Evolutionary conservation across 1,140 invertebrate species (phyloP).

Genomic region (Diachasmimorpha longicaudata): DNA sequence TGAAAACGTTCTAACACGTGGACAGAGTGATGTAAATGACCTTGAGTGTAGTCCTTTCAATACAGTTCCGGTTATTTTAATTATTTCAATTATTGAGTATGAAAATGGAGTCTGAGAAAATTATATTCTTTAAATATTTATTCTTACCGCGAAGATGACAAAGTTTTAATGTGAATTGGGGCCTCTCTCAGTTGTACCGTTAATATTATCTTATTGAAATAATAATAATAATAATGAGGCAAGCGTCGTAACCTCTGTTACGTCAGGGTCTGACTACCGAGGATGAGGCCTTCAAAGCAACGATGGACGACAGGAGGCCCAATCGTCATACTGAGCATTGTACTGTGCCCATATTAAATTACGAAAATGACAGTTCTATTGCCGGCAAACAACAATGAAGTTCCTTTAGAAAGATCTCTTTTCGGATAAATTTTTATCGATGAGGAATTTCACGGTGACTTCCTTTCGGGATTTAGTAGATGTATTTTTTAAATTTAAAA

Average conservation of each 20-base stretch:
- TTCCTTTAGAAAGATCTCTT: background rate
- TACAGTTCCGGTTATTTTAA: background rate
- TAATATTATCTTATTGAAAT: background rate
- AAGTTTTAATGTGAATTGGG: no score
- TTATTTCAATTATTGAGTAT: background rate
- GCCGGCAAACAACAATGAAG: background rate
- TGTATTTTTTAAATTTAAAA: background rate
- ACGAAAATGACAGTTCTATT: background rate
- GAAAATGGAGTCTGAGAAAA: background rate
- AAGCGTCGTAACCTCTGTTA: conserved; percentile 18
- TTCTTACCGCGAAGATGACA: no score
- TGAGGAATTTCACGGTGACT: background rate
- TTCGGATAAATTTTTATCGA: background rate
- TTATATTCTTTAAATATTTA: no score
- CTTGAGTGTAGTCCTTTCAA: background rate
- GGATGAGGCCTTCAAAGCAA: conserved; percentile 17
- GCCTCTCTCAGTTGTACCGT: no score
- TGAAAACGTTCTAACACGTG: background rate
- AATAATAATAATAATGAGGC: background rate
- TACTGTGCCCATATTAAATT: background rate
- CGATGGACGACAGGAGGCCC: background rate
- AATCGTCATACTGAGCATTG: background rate
- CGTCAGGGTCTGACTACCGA: conserved; percentile 15
- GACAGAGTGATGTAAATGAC: background rate
- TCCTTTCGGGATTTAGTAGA: background rate